These are phyloP conservation scores for Vultur gryphus DNA, from an alignment of 2,797 vertebrate genomes.

Conservation along the genomic window DNA sequence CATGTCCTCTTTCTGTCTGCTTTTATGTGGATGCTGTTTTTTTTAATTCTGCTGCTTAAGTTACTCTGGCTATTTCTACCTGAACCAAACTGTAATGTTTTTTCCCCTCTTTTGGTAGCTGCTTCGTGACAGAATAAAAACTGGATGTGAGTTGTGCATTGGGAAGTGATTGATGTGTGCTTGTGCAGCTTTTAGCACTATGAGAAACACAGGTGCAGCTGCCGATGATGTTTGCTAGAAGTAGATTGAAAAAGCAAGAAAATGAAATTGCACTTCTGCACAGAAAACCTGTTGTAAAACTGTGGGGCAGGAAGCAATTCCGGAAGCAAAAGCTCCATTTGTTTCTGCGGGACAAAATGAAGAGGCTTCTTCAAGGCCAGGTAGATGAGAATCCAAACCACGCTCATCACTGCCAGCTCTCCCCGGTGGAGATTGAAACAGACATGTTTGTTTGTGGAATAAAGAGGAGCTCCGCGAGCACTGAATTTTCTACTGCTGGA, in stretches of 20 bases:
- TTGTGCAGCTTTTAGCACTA: slow-evolving; percentile 59
- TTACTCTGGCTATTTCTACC: neutral
- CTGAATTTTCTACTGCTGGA: slow-evolving; percentile 22
- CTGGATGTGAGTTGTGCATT: slow-evolving; percentile 57
- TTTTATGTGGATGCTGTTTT: neutral
- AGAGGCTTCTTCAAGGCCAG: slow-evolving; percentile 77
- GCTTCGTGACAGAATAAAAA: slow-evolving; percentile 60
- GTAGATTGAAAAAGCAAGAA: slow-evolving; percentile 76
- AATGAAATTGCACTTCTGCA: slow-evolving; percentile 67
- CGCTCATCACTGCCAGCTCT: slow-evolving; percentile 68
- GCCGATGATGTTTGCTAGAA: slow-evolving; percentile 81
- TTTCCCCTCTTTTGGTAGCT: slow-evolving; percentile 71
- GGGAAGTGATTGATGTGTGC: slow-evolving; percentile 46
- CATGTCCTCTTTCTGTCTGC: neutral
- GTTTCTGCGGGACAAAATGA: slow-evolving; percentile 75
- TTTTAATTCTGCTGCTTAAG: neutral
- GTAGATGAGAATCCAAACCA: slow-evolving; percentile 70
- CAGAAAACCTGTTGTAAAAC: slow-evolving; percentile 71
- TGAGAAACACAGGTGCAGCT: slow-evolving; percentile 59
- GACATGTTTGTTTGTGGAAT: slow-evolving; percentile 72
- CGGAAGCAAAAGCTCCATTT: slow-evolving; percentile 73
- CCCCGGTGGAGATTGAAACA: slow-evolving; percentile 76
- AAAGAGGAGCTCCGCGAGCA: slow-evolving; percentile 60
- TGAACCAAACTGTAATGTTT: slow-evolving; percentile 62
- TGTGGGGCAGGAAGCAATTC: slow-evolving; percentile 70